Evolutionary conservation across 2,888 invertebrate genomes (phyloP).

Genomic region (Cerceris ruficornis): DNA sequence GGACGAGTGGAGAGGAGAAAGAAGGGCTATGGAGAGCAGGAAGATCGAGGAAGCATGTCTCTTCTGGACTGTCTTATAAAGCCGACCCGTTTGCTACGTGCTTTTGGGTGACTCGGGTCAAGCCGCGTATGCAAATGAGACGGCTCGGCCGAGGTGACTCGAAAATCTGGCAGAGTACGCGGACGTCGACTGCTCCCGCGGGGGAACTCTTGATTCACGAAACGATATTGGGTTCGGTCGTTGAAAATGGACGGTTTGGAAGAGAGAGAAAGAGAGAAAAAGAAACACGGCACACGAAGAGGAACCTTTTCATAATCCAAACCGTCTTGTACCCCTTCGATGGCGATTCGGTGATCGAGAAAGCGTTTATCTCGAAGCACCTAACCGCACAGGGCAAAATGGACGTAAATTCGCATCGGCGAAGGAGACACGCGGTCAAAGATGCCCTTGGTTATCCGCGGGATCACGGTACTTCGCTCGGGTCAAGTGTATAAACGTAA

Average conservation of each 20-base stretch:
- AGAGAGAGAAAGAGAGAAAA: neutral
- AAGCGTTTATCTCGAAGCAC: too few species aligned
- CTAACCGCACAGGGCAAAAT: neutral
- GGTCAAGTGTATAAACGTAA: constrained; percentile 17
- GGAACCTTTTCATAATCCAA: too few species aligned
- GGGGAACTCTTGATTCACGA: constrained; percentile 4
- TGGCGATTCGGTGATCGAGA: too few species aligned
- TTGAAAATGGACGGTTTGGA: neutral
- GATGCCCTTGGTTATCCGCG: neutral
- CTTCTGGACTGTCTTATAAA: constrained; percentile 47
- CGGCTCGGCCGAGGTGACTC: constrained; percentile 42
- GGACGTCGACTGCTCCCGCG: constrained; percentile 5
- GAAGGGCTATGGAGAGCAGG: constrained; percentile 15
- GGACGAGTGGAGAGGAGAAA: neutral
- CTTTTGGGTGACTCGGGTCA: constrained; percentile 66
- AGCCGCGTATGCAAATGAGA: constrained; percentile 74
- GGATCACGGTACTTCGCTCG: constrained; percentile 3
- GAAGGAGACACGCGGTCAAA: neutral
- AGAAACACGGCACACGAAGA: too few species aligned
- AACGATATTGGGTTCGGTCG: neutral
- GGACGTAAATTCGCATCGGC: neutral
- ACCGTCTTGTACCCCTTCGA: too few species aligned
- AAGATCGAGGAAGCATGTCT: constrained; percentile 28
- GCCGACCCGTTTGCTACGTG: constrained; percentile 41
- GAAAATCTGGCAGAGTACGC: constrained; percentile 31